Evolutionary conservation across 2,797 vertebrate species (phyloP).

Genomic region (Vipera latastei): DNA sequence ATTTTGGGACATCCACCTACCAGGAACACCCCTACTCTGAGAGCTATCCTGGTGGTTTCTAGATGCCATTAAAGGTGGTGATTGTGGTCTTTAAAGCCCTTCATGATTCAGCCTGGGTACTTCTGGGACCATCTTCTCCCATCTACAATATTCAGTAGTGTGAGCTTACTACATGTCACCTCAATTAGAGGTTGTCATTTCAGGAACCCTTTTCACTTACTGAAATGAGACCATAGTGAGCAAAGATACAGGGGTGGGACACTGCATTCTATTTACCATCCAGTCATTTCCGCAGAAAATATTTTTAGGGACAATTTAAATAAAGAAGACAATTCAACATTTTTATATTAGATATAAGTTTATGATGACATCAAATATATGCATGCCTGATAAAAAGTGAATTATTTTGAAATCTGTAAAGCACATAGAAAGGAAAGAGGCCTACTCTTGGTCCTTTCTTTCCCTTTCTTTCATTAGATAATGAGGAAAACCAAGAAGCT

Average conservation of each 20-base stretch:
- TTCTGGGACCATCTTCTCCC: background rate
- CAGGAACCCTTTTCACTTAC: background rate
- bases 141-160: background rate
- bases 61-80: background rate
- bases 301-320: background rate
- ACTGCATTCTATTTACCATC: background rate
- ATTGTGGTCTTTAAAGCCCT: background rate
- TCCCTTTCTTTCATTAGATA: slow-evolving; percentile 7
- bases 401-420: slow-evolving; percentile 13
- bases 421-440: background rate
- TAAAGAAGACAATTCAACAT: background rate
- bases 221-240: background rate
- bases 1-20: background rate
- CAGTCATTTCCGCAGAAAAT: background rate
- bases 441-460: background rate
- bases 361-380: background rate
- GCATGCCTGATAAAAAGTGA: background rate
- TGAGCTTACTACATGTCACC: background rate
- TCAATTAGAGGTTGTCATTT: background rate
- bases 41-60: background rate
- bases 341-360: background rate
- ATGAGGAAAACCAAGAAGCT: slow-evolving; percentile 14
- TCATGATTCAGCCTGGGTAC: background rate
- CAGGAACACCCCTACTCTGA: background rate
- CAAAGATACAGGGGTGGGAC: background rate